Evolutionary conservation across 2,888 invertebrate species (phyloP), one percentile per base, ranked within the genome.

Genomic region (Scaptomyza cyrtandrae): DNA sequence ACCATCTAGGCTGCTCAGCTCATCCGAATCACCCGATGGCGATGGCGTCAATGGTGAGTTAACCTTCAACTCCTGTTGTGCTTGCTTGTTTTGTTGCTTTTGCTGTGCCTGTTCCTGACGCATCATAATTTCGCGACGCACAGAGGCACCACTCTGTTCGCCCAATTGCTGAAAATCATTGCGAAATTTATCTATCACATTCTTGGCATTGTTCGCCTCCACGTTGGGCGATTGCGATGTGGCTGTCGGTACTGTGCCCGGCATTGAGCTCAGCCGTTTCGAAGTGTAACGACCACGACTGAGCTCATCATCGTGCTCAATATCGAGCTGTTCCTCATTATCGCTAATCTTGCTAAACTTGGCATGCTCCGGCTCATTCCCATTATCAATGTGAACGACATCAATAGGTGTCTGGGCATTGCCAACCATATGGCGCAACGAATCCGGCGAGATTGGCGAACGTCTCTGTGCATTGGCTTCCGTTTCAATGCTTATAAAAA

Each of bases 401-500:
- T 92, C 91, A 19, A 90, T 82, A 10, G 85, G 88, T 1, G 91
- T 88, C 48, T 90, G 89, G 1, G 89, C 73, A 78, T 91, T 90
- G 33, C 89, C 89, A n/a, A 90, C 88, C 87, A 90, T 90, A 53
- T 83, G 80, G 29, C 90, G 89, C 62, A 91, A 66, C 7, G 89
- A 87, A 10, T 87, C 79, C 1, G 89, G 88, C 1, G 90, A 90
- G 27, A 90, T 89, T 27, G 89, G 77, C 4, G 90, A 86, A 53
- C 76, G 86, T 3, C 90, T 90, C 27, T 79, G 72, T 35, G 90
- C 91, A 66, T 90, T 92, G 44, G 90, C 81, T 75, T 91, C 91
- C 13, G 91, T 91, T 68, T 91, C 91, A 60, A 91, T 92, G 75
- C 91, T 91, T 14, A 91, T 91, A 44, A 91, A 91, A 33, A 92